A percentile compares a stretch with the other conserved stretches of the same genome.
Evolutionary conservation across 2,888 invertebrate species (phyloP).

Genomic region (Ectemnius cavifrons): DNA sequence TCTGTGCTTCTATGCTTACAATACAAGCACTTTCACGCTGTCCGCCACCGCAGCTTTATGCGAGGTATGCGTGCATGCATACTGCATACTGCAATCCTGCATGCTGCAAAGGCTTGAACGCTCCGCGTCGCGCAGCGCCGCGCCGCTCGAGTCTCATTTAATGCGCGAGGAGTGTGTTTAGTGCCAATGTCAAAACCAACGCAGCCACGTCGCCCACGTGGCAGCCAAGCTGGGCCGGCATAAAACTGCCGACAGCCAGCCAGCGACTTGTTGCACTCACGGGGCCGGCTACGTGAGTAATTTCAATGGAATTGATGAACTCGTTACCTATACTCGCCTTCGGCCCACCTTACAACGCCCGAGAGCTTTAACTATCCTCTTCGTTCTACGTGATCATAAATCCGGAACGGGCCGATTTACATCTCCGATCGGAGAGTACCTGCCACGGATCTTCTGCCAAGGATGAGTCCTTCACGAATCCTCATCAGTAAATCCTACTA

Average conservation of each 20-base stretch:
- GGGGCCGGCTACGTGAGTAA: slow-evolving; percentile 54
- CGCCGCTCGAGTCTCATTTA: slow-evolving; percentile 40
- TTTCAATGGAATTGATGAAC: slow-evolving; percentile 66
- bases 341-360: slow-evolving; percentile 24
- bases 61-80: too few relatives aligned
- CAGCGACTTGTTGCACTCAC: slow-evolving; percentile 55
- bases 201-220: slow-evolving; percentile 60
- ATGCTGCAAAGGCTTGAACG: too few relatives aligned
- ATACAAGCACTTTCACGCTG: not conserved
- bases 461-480: not conserved
- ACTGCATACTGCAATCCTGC: too few relatives aligned
- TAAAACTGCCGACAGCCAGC: slow-evolving; percentile 36
- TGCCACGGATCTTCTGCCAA: too few relatives aligned
- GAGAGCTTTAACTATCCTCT: slow-evolving; percentile 11
- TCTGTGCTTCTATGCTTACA: not conserved
- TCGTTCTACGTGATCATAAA: not conserved
- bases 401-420: not conserved
- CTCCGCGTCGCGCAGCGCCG: not conserved
- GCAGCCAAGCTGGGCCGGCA: slow-evolving; percentile 8
- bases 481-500: too few relatives aligned
- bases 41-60: not conserved
- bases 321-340: slow-evolving; percentile 51
- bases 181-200: slow-evolving; percentile 71
- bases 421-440: too few relatives aligned
- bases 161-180: slow-evolving; percentile 48